Conservation (phyloP, 2,888 invertebrate species). For the Cataglyphis livida region DNA sequence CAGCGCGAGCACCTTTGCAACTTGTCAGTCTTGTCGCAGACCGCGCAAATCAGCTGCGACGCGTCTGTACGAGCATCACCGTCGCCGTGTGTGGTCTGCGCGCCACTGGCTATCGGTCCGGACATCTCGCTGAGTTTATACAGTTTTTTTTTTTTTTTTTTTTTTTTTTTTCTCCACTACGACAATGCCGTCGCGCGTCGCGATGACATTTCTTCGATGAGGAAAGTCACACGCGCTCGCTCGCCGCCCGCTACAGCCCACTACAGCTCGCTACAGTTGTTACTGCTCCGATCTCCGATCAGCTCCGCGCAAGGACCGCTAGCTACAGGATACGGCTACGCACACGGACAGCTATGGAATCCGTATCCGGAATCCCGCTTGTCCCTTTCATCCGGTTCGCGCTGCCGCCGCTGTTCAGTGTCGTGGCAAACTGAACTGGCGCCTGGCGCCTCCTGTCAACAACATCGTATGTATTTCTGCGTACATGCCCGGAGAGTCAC, state of each 20-base stretch:
- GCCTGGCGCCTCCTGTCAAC: not conserved
- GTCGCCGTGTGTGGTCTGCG: slow-evolving; percentile 72
- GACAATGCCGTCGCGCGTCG: slow-evolving; percentile 57
- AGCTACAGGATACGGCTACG: too few species aligned
- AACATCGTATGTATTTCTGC: not conserved
- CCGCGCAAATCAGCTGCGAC: slow-evolving; percentile 85
- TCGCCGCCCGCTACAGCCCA: not conserved
- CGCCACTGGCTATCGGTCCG: slow-evolving; percentile 78
- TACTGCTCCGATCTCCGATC: not conserved
- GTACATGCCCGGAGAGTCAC: not conserved
- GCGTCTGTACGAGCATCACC: slow-evolving; percentile 57
- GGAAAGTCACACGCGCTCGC: slow-evolving; percentile 72
- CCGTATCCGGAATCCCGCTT: not conserved
- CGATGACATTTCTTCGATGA: slow-evolving; percentile 74
- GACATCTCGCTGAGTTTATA: slow-evolving; percentile 77
- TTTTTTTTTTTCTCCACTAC: slow-evolving; percentile 36
- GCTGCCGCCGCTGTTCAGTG: not conserved
- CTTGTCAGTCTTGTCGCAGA: slow-evolving; percentile 88
- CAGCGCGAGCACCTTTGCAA: slow-evolving; percentile 92
- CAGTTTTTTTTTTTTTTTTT: not conserved
- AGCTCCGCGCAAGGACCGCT: not conserved
- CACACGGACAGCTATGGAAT: too few species aligned
- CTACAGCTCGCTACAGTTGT: too few species aligned
- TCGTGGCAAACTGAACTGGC: not conserved
- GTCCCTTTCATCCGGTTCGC: not conserved